Evolutionary conservation across 2,797 vertebrate genomes (phyloP), one percentile per base, ranked within the genome.

Genomic region (Cyclura pinguis): DNA sequence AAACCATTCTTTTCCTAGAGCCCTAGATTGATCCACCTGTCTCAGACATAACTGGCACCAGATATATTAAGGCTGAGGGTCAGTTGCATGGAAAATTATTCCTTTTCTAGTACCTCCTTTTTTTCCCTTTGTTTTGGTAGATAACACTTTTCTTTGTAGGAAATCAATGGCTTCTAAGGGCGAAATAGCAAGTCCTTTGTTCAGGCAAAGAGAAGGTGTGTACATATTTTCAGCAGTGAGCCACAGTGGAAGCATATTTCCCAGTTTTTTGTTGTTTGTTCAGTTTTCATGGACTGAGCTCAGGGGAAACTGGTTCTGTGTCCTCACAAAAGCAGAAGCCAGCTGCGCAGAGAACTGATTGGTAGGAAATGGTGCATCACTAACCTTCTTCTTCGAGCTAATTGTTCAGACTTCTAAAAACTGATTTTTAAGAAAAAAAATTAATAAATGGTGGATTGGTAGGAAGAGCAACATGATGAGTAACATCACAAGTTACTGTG

Each of bases 141-240:
- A 92, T 95, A 87, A 14, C 92, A 92, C 74, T 93, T 42, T 89
- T 87, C 88, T 93, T 93, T 90, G 84, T 57, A 88, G 94, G 85
- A 88, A 95, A 29, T 86, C 88, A 92, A 84, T 86, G 81, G 83
- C 69, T 64, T 64, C 72, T 81, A 74, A 64, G 83, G 86, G 89
- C 27, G 90, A 95, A 94, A 95, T 87, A 80, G 32, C 80, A 57
- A 91, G 80, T 90, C 85, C 74, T 62, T 72, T 90, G 91, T 93
- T 93, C 80, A 87, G 95, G 83, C 14, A 93, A 92, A 89, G 14
- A 0, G 64, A 90, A 84, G 67, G 14, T 86, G 20, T 14, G 24
- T 83, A 64, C n/a, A 74, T 35, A 55, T 82, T 64, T 76, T 64
- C 55, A 76, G 78, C n/a, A 22, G 0, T 38, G 24, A 83, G 42